Base-by-base conservation (phyloP, 2,113 vertebrate genomes). In the Marmota monax region DNA sequence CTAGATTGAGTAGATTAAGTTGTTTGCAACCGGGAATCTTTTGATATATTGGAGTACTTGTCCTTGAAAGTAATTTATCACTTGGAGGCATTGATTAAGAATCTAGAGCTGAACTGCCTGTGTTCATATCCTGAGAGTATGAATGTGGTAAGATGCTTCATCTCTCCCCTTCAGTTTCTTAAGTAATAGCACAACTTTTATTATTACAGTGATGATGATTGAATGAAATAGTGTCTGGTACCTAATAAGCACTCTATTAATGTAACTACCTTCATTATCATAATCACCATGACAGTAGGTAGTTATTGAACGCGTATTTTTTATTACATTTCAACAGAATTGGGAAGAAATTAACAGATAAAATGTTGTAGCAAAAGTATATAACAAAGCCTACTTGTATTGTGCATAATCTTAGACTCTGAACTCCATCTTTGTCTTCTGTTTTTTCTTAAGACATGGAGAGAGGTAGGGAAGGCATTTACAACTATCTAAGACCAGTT, bases 391-490 rank as follows among this genome's bases (percentile, higher is more conserved):
- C 25, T 84, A 5, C 58, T 29, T 88, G 69, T 79, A 5, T 74
- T 51, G 42, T 92, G 27, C 20, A 58, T 78, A 37, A 27, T 90
- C 77, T 34, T 84, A 56, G 74, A 25, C 12, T 10, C 78, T 84
- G 25, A 89, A 61, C 27, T 92, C 91, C 20, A 5, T 48, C 32
- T 94, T 88, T 9, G 37, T 93, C 53, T 48, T 93, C 87, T 88
- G n/a, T 32, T 89, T 95, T 97, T 73, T 92, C 48, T 76, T 88
- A 92, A 80, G 63, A 92, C 51, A 93, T 58, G 34, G 11, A 23
- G 70, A 90, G 87, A 95, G 84, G 61, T 8, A 58, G 87, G 39
- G 39, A 73, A 90, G 90, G 85, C 84, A 69, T 96, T 97, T 96
- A 78, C 73, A 92, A 25, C 63, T 42, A 22, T 80, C 85, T 87